Evolutionary conservation across 1,140 invertebrate genomes (phyloP).

Genomic region (Prorops nasuta): DNA sequence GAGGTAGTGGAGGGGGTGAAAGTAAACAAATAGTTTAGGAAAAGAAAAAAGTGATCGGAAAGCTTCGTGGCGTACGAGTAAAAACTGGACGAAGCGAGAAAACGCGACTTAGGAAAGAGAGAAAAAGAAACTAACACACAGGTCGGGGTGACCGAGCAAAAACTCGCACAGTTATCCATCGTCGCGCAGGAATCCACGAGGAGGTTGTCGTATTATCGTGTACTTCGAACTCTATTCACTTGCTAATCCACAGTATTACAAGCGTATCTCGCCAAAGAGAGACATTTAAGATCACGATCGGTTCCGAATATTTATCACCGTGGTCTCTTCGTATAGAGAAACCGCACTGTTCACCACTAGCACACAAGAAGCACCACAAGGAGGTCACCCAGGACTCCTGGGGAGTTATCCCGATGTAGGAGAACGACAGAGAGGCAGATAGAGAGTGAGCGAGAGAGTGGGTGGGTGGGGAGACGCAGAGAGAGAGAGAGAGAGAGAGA

Average conservation of each 20-base stretch:
- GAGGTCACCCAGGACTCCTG: neutral
- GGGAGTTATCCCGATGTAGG: neutral
- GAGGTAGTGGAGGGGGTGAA: too few relatives aligned
- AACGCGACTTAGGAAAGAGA: too few relatives aligned
- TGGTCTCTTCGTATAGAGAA: too few relatives aligned
- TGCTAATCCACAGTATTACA: neutral
- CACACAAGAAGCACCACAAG: neutral
- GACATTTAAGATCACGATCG: too few relatives aligned
- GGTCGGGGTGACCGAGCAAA: neutral
- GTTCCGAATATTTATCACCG: too few relatives aligned
- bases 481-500: neutral
- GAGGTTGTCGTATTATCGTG: too few relatives aligned
- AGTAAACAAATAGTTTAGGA: too few relatives aligned
- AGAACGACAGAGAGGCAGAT: neutral
- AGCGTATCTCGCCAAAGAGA: too few relatives aligned
- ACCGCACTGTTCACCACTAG: neutral
- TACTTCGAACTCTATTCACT: neutral
- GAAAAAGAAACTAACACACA: constrained; percentile 5
- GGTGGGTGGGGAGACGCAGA: neutral
- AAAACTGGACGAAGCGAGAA: too few relatives aligned
- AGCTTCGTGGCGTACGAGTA: too few relatives aligned
- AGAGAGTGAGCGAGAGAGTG: neutral
- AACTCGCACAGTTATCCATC: constrained; percentile 1
- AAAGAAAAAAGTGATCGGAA: too few relatives aligned
- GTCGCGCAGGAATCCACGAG: constrained; percentile 10